Conservation (phyloP, 2,797 vertebrate species). For the Pampus argenteus region DNA sequence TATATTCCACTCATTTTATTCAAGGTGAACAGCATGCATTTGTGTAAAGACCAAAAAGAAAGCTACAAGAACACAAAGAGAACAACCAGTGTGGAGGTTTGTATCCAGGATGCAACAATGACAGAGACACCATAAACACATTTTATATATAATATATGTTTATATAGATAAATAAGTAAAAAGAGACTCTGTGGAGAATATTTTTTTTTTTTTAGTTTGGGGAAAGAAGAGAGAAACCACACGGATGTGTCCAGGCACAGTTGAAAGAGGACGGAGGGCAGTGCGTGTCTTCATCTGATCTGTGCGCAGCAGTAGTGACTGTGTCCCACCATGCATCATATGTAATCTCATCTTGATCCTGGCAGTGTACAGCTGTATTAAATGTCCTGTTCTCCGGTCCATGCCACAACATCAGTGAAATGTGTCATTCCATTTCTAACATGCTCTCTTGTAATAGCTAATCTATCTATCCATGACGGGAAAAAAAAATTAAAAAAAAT, state of each 20-base stretch:
- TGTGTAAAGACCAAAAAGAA: not conserved
- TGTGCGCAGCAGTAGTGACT: constrained; percentile 24
- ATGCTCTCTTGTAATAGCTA: constrained; percentile 14
- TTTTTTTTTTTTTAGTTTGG: not conserved
- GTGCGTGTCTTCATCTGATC: constrained; percentile 42
- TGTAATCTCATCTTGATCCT: constrained; percentile 48
- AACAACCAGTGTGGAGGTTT: not conserved
- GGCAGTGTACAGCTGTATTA: constrained; percentile 33
- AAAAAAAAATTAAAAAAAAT: not conserved
- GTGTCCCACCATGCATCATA: constrained; percentile 30
- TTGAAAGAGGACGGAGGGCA: constrained; percentile 15
- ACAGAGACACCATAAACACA: not conserved
- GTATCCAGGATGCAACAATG: not conserved
- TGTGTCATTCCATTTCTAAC: constrained; percentile 39
- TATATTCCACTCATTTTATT: not conserved
- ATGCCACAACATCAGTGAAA: constrained; percentile 25
- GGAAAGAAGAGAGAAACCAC: not conserved
- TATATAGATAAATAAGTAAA: not conserved
- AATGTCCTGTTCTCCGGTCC: constrained; percentile 32
- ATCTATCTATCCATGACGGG: constrained; percentile 9
- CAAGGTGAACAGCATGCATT: not conserved
- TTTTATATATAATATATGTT: not conserved
- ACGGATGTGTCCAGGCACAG: not conserved
- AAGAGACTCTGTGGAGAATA: not conserved
- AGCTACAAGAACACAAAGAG: not conserved